Evolutionary conservation across 2,113 vertebrate species (phyloP).

Genomic region (Zosterops hypoxanthus): DNA sequence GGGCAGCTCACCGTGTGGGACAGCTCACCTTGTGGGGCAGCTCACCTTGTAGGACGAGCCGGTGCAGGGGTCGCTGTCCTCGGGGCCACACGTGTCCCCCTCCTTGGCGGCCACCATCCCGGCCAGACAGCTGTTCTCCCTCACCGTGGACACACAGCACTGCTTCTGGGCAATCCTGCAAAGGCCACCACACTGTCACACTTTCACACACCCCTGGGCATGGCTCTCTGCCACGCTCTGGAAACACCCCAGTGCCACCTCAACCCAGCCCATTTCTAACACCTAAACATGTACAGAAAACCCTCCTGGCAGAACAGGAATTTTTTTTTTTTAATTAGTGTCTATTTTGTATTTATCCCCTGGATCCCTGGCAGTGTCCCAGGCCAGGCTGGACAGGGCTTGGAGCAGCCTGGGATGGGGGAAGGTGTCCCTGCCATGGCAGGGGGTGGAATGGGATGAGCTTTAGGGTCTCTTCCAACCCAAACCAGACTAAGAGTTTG

Average conservation of each 20-base stretch:
- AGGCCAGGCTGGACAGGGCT: background rate
- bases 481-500: background rate
- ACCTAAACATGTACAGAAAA: background rate
- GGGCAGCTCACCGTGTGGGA: background rate
- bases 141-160: constrained; percentile 83
- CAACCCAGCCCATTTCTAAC: background rate
- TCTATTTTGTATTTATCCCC: background rate
- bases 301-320: background rate
- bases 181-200: background rate
- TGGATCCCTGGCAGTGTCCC: background rate
- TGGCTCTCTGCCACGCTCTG: too few relatives aligned
- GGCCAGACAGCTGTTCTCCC: constrained; percentile 85
- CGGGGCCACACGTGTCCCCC: constrained; percentile 74
- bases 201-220: background rate
- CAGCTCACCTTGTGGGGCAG: constrained; percentile 74
- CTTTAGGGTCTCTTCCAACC: background rate
- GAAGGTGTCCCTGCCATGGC: background rate
- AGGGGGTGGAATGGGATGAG: background rate
- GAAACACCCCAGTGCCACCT: background rate
- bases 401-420: background rate
- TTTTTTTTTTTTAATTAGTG: background rate
- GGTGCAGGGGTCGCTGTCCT: constrained; percentile 73
- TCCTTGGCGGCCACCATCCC: constrained; percentile 84
- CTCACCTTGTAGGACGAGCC: constrained; percentile 76
- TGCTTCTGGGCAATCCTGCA: constrained; percentile 86